Evolutionary conservation across 2,797 vertebrate genomes (phyloP).

Genomic region (Cirrhinus mrigala): DNA sequence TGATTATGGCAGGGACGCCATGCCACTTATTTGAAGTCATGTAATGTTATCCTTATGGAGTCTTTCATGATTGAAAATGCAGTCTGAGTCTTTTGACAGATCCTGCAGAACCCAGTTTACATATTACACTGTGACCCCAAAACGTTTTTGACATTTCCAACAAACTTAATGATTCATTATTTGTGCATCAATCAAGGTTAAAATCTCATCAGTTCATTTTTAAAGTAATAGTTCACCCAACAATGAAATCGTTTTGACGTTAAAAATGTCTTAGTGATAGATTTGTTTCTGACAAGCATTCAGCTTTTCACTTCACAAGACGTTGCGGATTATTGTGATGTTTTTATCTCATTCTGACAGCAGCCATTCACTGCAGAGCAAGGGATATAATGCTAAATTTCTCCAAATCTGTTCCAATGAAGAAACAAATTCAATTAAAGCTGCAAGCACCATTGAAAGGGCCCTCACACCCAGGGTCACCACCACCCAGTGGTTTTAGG

Average conservation of each 20-base stretch:
- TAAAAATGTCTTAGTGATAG: background rate
- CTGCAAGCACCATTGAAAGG: no score
- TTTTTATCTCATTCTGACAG: background rate
- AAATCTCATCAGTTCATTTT: background rate
- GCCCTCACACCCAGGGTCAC: no score
- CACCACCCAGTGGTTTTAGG: no score
- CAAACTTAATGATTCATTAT: background rate
- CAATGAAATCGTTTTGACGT: background rate
- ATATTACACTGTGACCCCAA: conserved; percentile 6
- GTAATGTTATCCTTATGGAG: conserved; percentile 40
- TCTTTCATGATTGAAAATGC: conserved; percentile 4
- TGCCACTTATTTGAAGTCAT: conserved; percentile 35
- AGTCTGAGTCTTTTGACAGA: background rate
- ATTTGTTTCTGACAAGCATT: background rate
- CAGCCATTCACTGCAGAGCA: background rate
- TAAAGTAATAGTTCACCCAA: background rate
- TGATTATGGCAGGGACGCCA: conserved; percentile 45
- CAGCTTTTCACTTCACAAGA: background rate
- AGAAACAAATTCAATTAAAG: background rate
- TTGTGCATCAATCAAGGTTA: background rate
- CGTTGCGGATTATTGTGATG: background rate
- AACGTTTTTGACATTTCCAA: background rate
- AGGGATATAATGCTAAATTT: background rate
- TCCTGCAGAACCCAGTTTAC: background rate
- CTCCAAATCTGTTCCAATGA: background rate